phyloP scores from a whole-genome alignment of 1,140 invertebrate genomes.

The Hypsibius dujardini region DNA sequence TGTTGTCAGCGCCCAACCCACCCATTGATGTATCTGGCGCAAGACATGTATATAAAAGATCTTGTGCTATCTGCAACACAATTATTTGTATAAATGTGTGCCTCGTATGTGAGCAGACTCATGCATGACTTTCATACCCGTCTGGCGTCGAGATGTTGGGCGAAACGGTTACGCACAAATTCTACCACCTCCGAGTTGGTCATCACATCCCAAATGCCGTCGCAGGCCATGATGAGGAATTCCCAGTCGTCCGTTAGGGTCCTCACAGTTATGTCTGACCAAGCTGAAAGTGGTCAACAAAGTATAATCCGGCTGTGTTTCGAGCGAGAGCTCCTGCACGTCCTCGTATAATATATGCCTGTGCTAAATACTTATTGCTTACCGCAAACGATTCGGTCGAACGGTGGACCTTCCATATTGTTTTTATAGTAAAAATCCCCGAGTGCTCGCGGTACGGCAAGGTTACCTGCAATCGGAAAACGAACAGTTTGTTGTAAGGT shows the following conservation, averaged over 20 bases:
- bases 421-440: constrained; percentile 94
- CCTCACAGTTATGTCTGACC: constrained; percentile 68
- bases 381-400: constrained; percentile 60
- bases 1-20: constrained; percentile 92
- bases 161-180: constrained; percentile 65
- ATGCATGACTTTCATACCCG: too few relatives aligned
- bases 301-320: too few relatives aligned
- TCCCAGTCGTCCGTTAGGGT: constrained; percentile 76
- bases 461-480: too few relatives aligned
- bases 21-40: constrained; percentile 89
- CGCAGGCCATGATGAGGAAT: constrained; percentile 93
- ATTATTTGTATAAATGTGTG: constrained; percentile 22
- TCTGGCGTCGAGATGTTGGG: constrained; percentile 64
- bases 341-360: not conserved
- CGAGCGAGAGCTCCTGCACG: not conserved
- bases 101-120: too few relatives aligned
- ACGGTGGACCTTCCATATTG: constrained; percentile 53
- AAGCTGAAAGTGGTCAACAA: constrained; percentile 46
- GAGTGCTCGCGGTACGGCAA: constrained; percentile 82
- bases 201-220: constrained; percentile 94
- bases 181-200: constrained; percentile 83
- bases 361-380: not conserved
- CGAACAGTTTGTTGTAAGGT: too few relatives aligned
- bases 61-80: constrained; percentile 61
- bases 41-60: constrained; percentile 55